phyloP scores from a whole-genome alignment of 2,797 vertebrate genomes.

The Rhinogobio ventralis region DNA sequence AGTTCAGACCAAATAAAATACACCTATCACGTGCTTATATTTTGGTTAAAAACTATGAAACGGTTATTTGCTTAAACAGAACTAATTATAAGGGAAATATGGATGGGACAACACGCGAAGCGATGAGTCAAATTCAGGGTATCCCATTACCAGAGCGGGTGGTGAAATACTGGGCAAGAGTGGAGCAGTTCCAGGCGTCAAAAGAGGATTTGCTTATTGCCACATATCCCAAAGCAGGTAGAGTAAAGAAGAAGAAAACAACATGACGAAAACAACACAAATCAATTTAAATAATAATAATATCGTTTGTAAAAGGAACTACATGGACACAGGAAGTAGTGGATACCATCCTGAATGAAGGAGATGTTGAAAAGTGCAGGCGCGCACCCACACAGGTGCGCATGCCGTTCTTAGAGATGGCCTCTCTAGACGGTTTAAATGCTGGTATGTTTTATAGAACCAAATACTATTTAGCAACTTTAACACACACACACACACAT shows the following conservation, averaged over 20 bases:
- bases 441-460: conserved; percentile 43
- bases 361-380: conserved; percentile 43
- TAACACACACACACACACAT: too few species aligned
- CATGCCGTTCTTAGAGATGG: conserved; percentile 62
- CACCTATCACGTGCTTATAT: background rate
- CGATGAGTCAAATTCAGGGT: conserved; percentile 26
- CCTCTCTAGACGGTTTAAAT: conserved; percentile 19
- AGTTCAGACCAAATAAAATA: background rate
- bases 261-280: background rate
- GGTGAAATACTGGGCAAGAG: conserved; percentile 46
- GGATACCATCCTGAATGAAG: conserved; percentile 53
- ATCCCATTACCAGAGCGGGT: conserved; percentile 40
- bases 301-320: conserved; percentile 42
- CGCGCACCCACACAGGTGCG: conserved; percentile 52
- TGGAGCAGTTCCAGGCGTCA: conserved; percentile 48
- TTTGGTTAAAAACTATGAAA: background rate
- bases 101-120: conserved; percentile 7
- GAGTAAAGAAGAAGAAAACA: background rate
- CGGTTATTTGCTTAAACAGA: background rate
- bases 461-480: background rate
- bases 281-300: background rate
- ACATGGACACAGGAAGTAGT: conserved; percentile 64
- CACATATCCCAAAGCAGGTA: conserved; percentile 61
- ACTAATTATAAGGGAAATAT: background rate
- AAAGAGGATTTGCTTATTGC: conserved; percentile 56